Conservation (phyloP, 1,140 invertebrate species). For the Yoshiicerus persimilis region DNA sequence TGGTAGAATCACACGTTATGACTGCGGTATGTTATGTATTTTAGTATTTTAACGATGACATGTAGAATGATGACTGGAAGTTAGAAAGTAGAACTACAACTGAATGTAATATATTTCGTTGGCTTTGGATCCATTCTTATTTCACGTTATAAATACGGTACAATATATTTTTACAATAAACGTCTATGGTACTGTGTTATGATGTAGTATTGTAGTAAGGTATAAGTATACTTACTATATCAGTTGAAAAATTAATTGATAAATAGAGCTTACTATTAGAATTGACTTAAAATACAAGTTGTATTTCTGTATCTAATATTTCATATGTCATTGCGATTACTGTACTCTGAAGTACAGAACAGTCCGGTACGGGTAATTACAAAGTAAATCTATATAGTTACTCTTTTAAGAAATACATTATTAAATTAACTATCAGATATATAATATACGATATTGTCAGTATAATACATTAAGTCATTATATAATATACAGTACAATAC, state of each 20-base stretch:
- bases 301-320: neutral
- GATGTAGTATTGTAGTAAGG: neutral
- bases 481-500: neutral
- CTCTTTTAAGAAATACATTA: neutral
- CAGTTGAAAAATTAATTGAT: conserved; percentile 7
- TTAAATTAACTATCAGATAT: neutral
- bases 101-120: neutral
- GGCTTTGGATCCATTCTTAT: conserved; percentile 22
- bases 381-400: neutral
- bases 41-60: no score
- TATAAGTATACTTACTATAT: neutral
- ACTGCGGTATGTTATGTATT: neutral
- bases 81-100: neutral
- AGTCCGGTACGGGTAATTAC: neutral
- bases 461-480: neutral
- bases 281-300: neutral
- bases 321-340: neutral
- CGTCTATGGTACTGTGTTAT: neutral
- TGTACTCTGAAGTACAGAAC: neutral
- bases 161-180: neutral
- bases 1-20: neutral
- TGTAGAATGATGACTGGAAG: neutral
- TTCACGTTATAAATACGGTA: neutral
- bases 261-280: neutral
- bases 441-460: neutral